phyloP scores from a whole-genome alignment of 2,888 invertebrate species.

The Eudasyphora cyanicolor region DNA sequence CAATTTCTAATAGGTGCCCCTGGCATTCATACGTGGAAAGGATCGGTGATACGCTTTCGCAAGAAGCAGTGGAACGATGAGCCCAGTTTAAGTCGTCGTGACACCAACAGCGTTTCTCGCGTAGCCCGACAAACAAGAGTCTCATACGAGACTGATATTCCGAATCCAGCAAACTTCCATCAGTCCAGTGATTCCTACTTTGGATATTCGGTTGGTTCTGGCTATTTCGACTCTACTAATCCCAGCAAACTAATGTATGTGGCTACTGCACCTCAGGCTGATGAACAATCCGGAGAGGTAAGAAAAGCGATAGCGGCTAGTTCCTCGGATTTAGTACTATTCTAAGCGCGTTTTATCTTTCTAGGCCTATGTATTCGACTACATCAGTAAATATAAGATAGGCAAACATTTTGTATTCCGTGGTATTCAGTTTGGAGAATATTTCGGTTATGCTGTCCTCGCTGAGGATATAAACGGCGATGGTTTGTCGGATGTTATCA shows the following conservation, averaged over 20 bases:
- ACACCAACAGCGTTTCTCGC: conserved; percentile 70
- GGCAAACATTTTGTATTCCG: conserved; percentile 75
- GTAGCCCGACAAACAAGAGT: conserved; percentile 60
- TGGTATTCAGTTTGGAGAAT: conserved; percentile 83
- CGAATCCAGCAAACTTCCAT: conserved; percentile 74
- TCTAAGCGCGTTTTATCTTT: not conserved
- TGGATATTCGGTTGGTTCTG: conserved; percentile 79
- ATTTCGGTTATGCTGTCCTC: conserved; percentile 84
- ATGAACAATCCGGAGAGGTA: conserved; percentile 78
- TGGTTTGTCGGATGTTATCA: conserved; percentile 83
- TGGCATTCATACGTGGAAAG: conserved; percentile 78
- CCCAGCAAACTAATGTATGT: conserved; percentile 75
- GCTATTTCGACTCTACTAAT: conserved; percentile 75
- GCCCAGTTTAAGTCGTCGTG: conserved; percentile 77
- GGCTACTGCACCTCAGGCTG: conserved; percentile 79
- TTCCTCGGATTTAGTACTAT: not conserved
- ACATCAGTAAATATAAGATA: conserved; percentile 69
- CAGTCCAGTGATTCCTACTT: conserved; percentile 79
- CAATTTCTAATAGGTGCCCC: conserved; percentile 79
- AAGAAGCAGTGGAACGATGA: conserved; percentile 70
- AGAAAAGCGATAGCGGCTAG: not conserved
- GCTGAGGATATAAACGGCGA: conserved; percentile 85
- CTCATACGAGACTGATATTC: conserved; percentile 70
- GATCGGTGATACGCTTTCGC: conserved; percentile 77
- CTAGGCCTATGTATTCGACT: conserved; percentile 77